phyloP scores from a whole-genome alignment of 2,113 vertebrate species.

The Platichthys flesus region DNA sequence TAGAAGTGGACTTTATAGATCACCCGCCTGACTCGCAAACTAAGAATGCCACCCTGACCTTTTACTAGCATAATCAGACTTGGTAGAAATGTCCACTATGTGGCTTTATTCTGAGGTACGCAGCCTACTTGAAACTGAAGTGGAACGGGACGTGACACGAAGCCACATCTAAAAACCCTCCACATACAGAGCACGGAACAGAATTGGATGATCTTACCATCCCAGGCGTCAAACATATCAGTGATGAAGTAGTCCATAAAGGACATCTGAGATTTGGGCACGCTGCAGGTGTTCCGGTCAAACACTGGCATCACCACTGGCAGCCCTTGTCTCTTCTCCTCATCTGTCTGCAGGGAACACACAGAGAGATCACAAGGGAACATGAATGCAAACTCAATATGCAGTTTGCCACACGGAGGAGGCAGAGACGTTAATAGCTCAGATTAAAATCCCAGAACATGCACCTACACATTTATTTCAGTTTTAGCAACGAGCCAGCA shows the following conservation, averaged over 20 bases:
- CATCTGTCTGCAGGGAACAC: constrained; percentile 88
- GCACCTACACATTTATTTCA: too few species aligned
- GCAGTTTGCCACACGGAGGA: too few species aligned
- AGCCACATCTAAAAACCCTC: background rate
- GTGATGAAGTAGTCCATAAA: constrained; percentile 99
- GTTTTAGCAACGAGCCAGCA: too few species aligned
- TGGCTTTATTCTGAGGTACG: background rate
- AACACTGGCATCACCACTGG: constrained; percentile 99
- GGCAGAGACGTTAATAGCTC: too few species aligned
- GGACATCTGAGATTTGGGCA: constrained; percentile 97
- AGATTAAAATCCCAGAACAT: too few species aligned
- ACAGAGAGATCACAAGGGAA: background rate
- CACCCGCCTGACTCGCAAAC: too few species aligned
- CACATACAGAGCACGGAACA: background rate
- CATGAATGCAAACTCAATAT: background rate
- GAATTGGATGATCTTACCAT: constrained; percentile 83
- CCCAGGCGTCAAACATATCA: constrained; percentile 98
- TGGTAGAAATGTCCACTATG: too few species aligned
- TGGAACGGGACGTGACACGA: background rate
- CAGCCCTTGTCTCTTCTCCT: constrained; percentile 94
- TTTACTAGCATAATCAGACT: too few species aligned
- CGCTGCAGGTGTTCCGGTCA: constrained; percentile 94
- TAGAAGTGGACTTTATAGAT: too few species aligned
- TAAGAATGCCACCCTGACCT: too few species aligned
- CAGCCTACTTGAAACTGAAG: background rate